Evolutionary conservation across 2,888 invertebrate species (phyloP), one percentile per base, ranked within the genome.

Genomic region (Luperina testacea): DNA sequence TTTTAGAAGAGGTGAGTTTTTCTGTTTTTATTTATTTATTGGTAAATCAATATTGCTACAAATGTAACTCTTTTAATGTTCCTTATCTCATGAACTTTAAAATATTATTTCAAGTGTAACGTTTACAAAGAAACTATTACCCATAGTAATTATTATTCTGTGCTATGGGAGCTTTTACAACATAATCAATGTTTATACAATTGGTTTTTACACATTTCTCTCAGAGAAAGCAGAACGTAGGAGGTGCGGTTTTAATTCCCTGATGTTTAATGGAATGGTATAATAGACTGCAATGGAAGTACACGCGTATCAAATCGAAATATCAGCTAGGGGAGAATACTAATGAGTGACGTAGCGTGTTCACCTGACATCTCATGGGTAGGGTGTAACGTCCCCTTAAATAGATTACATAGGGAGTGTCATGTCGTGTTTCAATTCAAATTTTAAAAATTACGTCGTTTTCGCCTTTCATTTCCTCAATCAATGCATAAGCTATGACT

Each of bases 1-100:
- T 98, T 84, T 97, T 98, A 86, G 98, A 98, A 97, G 97, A 97
- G 95, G 96, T 97, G 93, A 93, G 96, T 90, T 77, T 85, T 79
- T 78, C n/a, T 70, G 38, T 70, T 77, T 77, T 72, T 27, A 80
- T 73, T 32, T 83, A 81, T 75, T 57, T 61, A 67, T 45, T 75
- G 17, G 0, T 42, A 11, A 27, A 69, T 7, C 24, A 81, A 61
- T 68, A 73, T 15, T 27, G 57, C 17, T 17, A 9, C 27, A 59
- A 59, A 20, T 27, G 2, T 17, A 32, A 24, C 9, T 38, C 13
- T 51, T 24, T 48, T 17, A 42, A 42, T 63, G 32, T 68, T 15
- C 0, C 24, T 51, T 53, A 63, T 65, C 27, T 32, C 24, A 45
- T 38, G 7, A 15, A 32, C 9, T 63, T n/a, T 24, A 53, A 27